A percentile compares a stretch with the other conserved stretches of the same genome.
Evolutionary conservation across 2,113 vertebrate species (phyloP).

Genomic region (Stomatorhinus ivindoensis): DNA sequence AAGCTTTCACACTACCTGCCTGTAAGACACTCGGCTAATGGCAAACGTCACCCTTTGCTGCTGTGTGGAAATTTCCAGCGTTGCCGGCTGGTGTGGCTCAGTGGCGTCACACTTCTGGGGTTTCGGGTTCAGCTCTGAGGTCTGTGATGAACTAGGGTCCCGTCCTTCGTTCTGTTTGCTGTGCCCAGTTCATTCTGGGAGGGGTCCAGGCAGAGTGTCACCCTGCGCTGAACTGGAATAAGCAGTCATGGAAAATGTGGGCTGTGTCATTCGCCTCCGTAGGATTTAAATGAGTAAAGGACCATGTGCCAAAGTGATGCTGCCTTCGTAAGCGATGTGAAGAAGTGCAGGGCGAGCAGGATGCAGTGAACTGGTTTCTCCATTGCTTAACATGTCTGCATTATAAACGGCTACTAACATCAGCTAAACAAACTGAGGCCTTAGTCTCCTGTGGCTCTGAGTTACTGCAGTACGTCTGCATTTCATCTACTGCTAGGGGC

Average conservation of each 20-base stretch:
- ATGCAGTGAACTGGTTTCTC: background rate
- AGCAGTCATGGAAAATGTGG: background rate
- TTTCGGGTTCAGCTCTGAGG: background rate
- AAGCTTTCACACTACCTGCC: background rate
- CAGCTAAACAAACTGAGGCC: background rate
- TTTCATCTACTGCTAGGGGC: too few species aligned
- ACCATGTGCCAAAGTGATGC: background rate
- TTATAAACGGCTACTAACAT: background rate
- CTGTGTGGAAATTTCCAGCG: background rate
- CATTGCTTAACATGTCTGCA: background rate
- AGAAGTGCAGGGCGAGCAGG: background rate
- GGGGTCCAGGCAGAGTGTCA: background rate
- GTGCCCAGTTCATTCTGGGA: background rate
- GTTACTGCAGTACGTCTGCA: background rate
- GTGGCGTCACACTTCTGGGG: background rate
- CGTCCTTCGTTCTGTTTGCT: background rate
- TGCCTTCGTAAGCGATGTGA: background rate
- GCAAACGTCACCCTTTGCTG: background rate
- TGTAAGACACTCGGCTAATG: background rate
- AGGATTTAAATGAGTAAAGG: background rate
- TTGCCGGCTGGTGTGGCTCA: background rate
- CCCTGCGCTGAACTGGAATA: background rate
- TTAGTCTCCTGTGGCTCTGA: background rate
- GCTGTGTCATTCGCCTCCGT: background rate
- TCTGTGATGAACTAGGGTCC: background rate